A percentile compares a stretch with the other conserved stretches of the same genome.
Evolutionary conservation across 2,113 vertebrate genomes (phyloP).

Genomic region (Tetraodon nigroviridis): DNA sequence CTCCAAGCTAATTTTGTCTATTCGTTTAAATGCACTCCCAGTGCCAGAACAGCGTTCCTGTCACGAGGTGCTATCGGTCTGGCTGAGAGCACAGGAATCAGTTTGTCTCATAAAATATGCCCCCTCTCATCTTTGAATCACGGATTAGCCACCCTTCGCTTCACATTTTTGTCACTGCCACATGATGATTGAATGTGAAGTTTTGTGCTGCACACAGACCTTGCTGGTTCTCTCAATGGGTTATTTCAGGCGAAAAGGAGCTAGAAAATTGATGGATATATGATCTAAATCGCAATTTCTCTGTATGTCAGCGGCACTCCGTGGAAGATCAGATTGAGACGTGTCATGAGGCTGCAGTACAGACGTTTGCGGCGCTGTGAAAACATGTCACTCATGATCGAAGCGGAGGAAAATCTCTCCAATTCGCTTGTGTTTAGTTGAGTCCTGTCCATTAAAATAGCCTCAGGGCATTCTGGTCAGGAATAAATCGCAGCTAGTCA

Average conservation of each 20-base stretch:
- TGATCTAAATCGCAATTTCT: neutral
- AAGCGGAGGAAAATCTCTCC: too few species aligned
- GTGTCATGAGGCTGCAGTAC: too few species aligned
- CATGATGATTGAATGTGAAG: neutral
- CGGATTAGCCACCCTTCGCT: conserved; percentile 30
- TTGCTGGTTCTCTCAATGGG: neutral
- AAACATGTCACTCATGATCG: too few species aligned
- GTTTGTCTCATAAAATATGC: conserved; percentile 49
- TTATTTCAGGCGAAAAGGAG: neutral
- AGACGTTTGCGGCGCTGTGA: too few species aligned
- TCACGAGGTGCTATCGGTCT: conserved; percentile 68
- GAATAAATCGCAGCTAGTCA: conserved; percentile 15
- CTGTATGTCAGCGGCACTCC: too few species aligned
- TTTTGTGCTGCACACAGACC: too few species aligned
- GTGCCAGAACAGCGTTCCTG: conserved; percentile 72
- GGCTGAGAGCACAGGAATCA: conserved; percentile 55
- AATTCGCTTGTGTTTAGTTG: too few species aligned
- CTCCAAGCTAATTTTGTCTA: conserved; percentile 74
- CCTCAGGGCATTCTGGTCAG: neutral
- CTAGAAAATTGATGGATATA: neutral
- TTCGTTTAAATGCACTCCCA: conserved; percentile 77
- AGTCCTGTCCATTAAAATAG: too few species aligned
- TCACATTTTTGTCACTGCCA: conserved; percentile 29
- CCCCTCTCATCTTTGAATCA: conserved; percentile 39
- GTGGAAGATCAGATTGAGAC: too few species aligned